A percentile compares a stretch with the other conserved stretches of the same genome.
phyloP scores from a whole-genome alignment of 1,140 invertebrate species.

The Dufourea novaeangliae region DNA sequence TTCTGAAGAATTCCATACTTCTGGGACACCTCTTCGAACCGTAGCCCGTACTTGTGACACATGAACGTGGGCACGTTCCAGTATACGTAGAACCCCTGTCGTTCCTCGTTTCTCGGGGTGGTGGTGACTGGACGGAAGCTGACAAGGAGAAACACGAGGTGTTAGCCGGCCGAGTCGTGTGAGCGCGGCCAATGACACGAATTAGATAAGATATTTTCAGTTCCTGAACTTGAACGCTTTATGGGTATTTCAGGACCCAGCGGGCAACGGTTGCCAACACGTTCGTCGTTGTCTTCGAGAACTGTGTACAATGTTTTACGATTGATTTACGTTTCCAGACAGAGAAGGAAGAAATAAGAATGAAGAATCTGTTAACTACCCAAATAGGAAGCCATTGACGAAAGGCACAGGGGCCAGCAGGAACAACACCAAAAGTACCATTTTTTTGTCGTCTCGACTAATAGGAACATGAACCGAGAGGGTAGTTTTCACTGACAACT shows the following conservation, averaged over 20 bases:
- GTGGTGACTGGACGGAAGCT: conserved; percentile 58
- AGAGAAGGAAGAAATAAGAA: not conserved
- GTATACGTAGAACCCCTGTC: conserved; percentile 83
- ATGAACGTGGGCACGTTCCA: conserved; percentile 91
- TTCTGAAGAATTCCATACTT: conserved; percentile 88
- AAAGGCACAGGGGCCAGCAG: conserved; percentile 4
- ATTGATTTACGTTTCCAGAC: not conserved
- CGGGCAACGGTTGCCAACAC: conserved; percentile 25
- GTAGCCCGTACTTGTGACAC: conserved; percentile 85
- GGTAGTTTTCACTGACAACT: not conserved
- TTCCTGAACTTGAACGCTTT: conserved; percentile 51
- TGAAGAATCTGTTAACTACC: conserved; percentile 31
- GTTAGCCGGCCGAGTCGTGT: not conserved
- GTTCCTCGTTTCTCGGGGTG: conserved; percentile 24
- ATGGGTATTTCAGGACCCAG: conserved; percentile 32
- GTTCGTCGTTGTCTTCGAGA: too few relatives aligned
- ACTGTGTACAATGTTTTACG: too few relatives aligned
- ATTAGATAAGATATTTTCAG: conserved; percentile 65
- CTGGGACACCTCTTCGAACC: conserved; percentile 83
- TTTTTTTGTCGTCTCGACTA: not conserved
- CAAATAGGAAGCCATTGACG: conserved; percentile 38
- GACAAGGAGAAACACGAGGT: conserved; percentile 44
- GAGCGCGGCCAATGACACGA: conserved; percentile 53
- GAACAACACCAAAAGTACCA: conserved; percentile 20
- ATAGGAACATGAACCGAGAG: not conserved